A percentile compares a stretch with the other conserved stretches of the same genome.
Conservation (phyloP, 2,888 invertebrate species). For the Watsonalla cultraria region DNA sequence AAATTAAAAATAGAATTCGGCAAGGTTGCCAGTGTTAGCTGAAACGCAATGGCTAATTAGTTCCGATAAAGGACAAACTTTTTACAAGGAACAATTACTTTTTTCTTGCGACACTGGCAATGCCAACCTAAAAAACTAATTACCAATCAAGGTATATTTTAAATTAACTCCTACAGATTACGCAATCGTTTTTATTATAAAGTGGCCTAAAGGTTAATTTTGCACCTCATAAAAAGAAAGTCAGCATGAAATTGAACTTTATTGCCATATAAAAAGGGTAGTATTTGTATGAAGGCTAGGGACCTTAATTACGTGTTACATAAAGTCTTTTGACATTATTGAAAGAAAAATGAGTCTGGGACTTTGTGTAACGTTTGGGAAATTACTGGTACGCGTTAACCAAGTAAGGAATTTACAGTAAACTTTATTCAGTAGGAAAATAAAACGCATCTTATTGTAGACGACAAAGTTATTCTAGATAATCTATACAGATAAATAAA, state of each 20-base stretch:
- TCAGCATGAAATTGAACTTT: not conserved
- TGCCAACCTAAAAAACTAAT: conserved; percentile 17
- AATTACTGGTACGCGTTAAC: too few relatives aligned
- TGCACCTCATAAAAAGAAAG: not conserved
- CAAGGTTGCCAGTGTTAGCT: not conserved
- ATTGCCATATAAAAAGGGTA: not conserved
- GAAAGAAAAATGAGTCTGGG: not conserved
- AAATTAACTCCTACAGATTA: not conserved
- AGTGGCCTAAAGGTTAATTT: not conserved
- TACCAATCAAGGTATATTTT: conserved; percentile 3
- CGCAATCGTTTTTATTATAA: not conserved
- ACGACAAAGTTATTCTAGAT: too few relatives aligned
- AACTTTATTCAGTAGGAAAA: too few relatives aligned
- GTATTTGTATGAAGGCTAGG: not conserved
- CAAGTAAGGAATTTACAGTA: too few relatives aligned
- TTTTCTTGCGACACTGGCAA: conserved; percentile 16
- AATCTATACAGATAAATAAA: too few relatives aligned
- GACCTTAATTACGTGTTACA: not conserved
- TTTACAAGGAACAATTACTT: conserved; percentile 13
- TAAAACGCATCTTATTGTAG: too few relatives aligned
- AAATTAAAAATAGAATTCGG: not conserved
- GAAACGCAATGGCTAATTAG: not conserved
- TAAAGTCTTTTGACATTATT: not conserved
- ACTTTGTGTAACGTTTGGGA: not conserved
- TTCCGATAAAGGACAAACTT: conserved; percentile 2